phyloP scores from a whole-genome alignment of 2,113 vertebrate genomes.

The Cyanoramphus novaezelandiae region DNA sequence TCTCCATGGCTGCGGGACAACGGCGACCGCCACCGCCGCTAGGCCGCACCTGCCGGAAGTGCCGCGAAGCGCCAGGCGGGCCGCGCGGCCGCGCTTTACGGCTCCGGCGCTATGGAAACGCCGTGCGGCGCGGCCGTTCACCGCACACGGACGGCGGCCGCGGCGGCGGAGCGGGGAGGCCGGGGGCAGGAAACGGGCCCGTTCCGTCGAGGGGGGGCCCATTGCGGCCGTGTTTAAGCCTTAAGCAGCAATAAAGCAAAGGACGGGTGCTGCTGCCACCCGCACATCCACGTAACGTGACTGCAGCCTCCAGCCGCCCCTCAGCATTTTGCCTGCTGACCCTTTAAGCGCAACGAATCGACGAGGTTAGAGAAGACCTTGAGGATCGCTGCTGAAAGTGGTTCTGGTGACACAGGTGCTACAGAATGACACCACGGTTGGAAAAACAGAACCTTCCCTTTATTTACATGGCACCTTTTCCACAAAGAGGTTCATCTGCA shows the following conservation, averaged over 20 bases:
- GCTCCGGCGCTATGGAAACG: conserved; percentile 37
- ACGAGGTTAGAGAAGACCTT: background rate
- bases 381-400: background rate
- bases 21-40: background rate
- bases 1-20: conserved; percentile 74
- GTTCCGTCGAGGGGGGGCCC: background rate
- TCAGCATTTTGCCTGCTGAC: background rate
- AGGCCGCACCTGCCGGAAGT: conserved; percentile 56
- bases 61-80: conserved; percentile 31
- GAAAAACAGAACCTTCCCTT: background rate
- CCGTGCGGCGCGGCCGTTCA: background rate
- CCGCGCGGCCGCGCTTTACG: conserved; percentile 58
- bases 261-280: background rate
- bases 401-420: background rate
- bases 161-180: no score
- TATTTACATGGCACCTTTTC: conserved; percentile 34
- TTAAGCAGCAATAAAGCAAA: background rate
- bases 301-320: background rate
- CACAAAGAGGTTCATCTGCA: background rate
- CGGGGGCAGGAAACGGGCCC: accelerated
- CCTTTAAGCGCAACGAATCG: background rate
- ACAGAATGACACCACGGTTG: background rate
- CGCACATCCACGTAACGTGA: background rate
- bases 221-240: background rate
- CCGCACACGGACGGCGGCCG: accelerated